These are phyloP conservation scores for Heptranchias perlo DNA, from an alignment of 2,113 vertebrate genomes.

Conservation along the genomic window DNA sequence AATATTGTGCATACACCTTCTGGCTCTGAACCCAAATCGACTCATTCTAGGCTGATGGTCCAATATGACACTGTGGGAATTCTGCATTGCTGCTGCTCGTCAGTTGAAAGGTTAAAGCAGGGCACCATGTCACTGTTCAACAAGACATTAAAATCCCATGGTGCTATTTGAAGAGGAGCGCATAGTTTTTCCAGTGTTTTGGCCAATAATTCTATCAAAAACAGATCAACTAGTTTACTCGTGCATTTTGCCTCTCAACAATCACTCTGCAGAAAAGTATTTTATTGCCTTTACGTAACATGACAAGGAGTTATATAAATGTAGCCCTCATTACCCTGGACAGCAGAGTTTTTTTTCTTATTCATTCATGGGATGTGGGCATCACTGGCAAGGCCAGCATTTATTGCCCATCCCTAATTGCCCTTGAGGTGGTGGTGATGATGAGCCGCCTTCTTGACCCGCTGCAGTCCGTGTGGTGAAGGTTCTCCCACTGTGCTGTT, in stretches of 20 bases:
- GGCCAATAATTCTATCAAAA: background rate
- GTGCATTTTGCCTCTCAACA: background rate
- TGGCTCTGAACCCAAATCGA: background rate
- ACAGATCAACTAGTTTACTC: background rate
- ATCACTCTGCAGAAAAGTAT: background rate
- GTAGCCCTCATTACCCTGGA: background rate
- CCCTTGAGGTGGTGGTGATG: too few relatives aligned
- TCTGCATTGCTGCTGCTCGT: background rate
- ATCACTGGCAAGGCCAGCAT: too few relatives aligned
- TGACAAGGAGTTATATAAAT: background rate
- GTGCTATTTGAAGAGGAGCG: background rate
- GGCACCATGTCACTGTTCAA: background rate
- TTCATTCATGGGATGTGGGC: too few relatives aligned
- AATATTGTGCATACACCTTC: background rate
- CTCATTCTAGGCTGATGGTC: background rate
- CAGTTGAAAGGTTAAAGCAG: background rate
- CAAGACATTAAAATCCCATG: background rate
- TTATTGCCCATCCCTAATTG: too few relatives aligned
- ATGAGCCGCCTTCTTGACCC: too few relatives aligned
- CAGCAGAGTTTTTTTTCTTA: too few relatives aligned
- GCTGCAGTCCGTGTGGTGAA: too few relatives aligned
- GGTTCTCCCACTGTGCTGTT: too few relatives aligned
- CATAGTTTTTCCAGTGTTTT: background rate
- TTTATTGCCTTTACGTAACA: background rate
- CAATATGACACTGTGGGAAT: background rate